Conservation (phyloP, 2,797 vertebrate species). For the Acipenser ruthenus region DNA sequence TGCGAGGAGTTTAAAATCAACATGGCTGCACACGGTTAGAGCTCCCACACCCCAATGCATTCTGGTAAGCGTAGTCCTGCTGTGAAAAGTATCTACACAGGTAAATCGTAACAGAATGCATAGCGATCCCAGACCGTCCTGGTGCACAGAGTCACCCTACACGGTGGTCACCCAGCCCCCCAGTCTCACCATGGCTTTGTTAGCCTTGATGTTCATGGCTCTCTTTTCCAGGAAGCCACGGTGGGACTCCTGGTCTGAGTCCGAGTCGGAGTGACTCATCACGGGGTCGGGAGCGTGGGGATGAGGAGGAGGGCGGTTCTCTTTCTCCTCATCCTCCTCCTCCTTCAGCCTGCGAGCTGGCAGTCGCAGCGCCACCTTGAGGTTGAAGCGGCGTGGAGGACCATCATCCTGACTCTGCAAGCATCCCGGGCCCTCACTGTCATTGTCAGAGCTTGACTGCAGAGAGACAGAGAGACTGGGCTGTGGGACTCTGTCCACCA, state of each 20-base stretch:
- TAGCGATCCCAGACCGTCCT: no score
- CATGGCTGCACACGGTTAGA: neutral
- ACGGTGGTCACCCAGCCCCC: neutral
- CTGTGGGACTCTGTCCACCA: neutral
- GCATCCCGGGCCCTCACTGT: conserved; percentile 10
- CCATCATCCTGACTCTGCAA: conserved; percentile 13
- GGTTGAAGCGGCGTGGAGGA: conserved; percentile 32
- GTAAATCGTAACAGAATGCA: no score
- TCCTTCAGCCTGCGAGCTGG: conserved; percentile 13
- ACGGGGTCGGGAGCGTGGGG: neutral
- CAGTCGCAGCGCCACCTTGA: conserved; percentile 47
- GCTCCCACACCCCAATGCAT: no score
- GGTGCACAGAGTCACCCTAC: no score
- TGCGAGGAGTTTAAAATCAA: neutral
- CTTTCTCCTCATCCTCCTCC: conserved; percentile 25
- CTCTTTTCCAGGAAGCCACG: conserved; percentile 52
- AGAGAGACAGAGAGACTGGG: neutral
- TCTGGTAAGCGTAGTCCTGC: no score
- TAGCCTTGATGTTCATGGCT: conserved; percentile 60
- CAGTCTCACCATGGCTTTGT: conserved; percentile 63
- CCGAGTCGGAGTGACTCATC: conserved; percentile 18
- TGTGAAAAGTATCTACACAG: no score
- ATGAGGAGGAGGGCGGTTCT: neutral
- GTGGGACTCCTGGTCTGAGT: conserved; percentile 28
- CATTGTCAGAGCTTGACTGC: conserved; percentile 15